Evolutionary conservation across 2,888 invertebrate genomes (phyloP).

Genomic region (Cacoxenus indagator): DNA sequence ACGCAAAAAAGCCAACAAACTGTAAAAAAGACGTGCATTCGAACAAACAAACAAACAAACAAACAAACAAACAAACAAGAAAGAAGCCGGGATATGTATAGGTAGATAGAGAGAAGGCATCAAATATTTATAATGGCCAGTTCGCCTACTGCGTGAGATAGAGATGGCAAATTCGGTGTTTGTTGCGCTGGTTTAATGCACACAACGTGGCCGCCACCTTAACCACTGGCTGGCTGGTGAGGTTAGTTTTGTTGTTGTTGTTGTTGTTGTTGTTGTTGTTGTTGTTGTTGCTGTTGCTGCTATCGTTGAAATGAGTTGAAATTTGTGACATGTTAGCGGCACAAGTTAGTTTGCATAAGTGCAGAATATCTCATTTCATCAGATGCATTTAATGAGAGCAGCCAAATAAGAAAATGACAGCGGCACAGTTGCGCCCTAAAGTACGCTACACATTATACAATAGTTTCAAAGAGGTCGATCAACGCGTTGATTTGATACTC

Average conservation of each 20-base stretch:
- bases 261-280: background rate
- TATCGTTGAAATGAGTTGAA: background rate
- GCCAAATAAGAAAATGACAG: too few species aligned
- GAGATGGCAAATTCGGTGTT: conserved; percentile 35
- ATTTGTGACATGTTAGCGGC: background rate
- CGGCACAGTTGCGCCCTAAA: too few species aligned
- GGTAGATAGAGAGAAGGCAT: too few species aligned
- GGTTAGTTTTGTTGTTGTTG: conserved; percentile 24
- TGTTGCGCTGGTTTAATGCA: conserved; percentile 41
- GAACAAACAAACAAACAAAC: background rate
- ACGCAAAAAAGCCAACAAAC: background rate
- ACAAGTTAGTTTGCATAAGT: background rate
- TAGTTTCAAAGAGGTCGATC: too few species aligned
- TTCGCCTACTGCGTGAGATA: too few species aligned
- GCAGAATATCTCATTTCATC: background rate
- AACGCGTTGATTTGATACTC: too few species aligned
- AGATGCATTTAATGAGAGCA: too few species aligned
- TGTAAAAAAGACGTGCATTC: background rate
- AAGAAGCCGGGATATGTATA: too few species aligned
- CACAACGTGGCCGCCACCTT: conserved; percentile 26
- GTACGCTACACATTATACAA: too few species aligned
- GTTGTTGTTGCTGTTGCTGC: background rate
- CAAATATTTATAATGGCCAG: too few species aligned
- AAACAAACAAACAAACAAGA: background rate
- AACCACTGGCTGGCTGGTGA: conserved; percentile 3